Base-by-base conservation (phyloP, 2,888 invertebrate species). In the Odontocerum albicorne region DNA sequence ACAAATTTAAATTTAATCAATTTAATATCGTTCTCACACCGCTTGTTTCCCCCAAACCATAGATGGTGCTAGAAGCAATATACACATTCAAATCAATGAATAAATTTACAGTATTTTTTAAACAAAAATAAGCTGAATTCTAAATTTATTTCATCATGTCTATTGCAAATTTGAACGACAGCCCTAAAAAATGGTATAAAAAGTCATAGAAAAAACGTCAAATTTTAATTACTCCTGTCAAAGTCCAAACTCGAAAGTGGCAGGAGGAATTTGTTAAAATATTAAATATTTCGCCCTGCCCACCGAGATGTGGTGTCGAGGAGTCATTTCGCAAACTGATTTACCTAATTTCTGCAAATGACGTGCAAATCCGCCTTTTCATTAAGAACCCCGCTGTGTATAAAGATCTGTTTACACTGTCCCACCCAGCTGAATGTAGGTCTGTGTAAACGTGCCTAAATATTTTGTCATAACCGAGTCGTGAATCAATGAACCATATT, bases 331-430 rank as follows among this genome's bases (percentile, higher is more conserved):
- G 49, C 38, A 55, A 59, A 54, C 40, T 53, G 61, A 61, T 61
- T 61, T 61, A 59, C 44, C 56, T 56, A 61, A 61, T 61, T 59
- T 61, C 61, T 61, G 61, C 61, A 50, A 59, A 59, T 56, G 61
- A 61, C 61, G 55, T 52, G 45, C 39, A 55, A 60, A 60, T 58
- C 58, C 55, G 58, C 51, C 43, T 43, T 21, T 44, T 15, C 22
- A 43, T 40, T 43, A 51, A 51, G 20, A 12, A 49, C 32, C 49
- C 36, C 47, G 36, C 40, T 39, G 39, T 21, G 42, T 42, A 27
- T 40, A 39, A 31, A 50, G 31, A 42, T 42, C 43, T 43, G 50
- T 50, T 50, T 50, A 50, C 50, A 50, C 20, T 40, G 21, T 17
- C 27, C 27, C 21, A 31, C 35, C 40, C 39, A 4, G 12, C 35